Base-by-base conservation (phyloP, 2,113 vertebrate species). In the Oryzias woworae region DNA sequence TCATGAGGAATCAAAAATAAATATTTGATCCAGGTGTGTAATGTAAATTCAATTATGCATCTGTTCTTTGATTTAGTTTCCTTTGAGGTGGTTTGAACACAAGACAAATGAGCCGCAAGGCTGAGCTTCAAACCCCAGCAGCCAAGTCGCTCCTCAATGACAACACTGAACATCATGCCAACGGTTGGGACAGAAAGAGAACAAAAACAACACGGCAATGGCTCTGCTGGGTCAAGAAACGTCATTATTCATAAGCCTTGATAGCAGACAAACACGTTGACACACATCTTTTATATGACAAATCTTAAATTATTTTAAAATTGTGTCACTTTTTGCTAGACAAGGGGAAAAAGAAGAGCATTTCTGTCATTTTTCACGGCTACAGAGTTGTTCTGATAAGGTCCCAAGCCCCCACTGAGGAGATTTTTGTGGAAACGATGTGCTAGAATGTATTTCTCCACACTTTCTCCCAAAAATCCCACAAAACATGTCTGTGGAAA, bases 11-110 rank as follows among this genome's bases (percentile, higher is more conserved):
- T 83, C 51, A 70, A 78, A 80, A 67, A 84, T 77, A 66, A 73
- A 81, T 83, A 83, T 85, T 83, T 80, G 48, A 87, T 81, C 63
- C 73, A 75, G 77, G 76, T 83, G 80, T 84, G 58, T 78, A 75
- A 80, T 80, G 75, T 83, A 80, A 82, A 85, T 86, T 85, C 58
- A 85, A 86, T 87, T 75, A 77, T 86, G 83, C 68, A 75, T 80
- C 77, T 80, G 69, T 63, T 69, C 78, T 89, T 87, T 89, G 87
- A 89, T 85, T 78, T 46, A 18, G 58, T 54, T 67, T 71, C 71
- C 87, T 87, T 83, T 85, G 83, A 87, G 80, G 81, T 58, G 45
- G 59, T 62, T 51, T 83, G 53, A 83, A 83, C 69, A 13, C 31
- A 53, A 23, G 43, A n/a, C 50, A 41, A 75, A 87, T 85, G 66